These are phyloP conservation scores for Neopipo cinnamomea DNA, from an alignment of 2,113 vertebrate genomes.

Conservation along the genomic window DNA sequence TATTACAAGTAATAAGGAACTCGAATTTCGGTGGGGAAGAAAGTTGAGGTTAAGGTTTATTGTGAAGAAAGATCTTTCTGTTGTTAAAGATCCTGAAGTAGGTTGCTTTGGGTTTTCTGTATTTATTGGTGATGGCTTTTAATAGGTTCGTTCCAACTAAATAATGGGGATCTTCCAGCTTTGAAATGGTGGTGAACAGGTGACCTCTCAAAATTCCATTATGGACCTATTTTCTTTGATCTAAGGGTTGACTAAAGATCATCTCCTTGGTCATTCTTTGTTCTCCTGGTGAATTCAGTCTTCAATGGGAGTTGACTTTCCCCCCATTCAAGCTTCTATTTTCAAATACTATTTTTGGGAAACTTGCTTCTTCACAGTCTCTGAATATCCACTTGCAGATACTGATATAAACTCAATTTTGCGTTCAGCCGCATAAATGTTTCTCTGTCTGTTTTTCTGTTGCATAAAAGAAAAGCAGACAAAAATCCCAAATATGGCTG, in stretches of 20 bases:
- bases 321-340: not conserved
- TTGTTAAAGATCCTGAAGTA: not conserved
- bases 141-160: not conserved
- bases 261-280: not conserved
- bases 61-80: not conserved
- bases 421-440: not conserved
- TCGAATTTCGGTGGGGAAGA: not conserved
- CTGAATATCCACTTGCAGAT: not conserved
- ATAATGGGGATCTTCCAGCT: not conserved
- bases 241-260: not conserved
- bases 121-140: not conserved
- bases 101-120: not conserved
- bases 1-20: not conserved
- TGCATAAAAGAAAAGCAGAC: not conserved
- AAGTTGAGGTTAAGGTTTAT: not conserved
- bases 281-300: not conserved
- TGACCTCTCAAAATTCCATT: not conserved
- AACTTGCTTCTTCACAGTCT: not conserved
- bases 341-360: not conserved
- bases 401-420: not conserved
- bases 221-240: not conserved
- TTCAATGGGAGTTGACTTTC: not conserved
- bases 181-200: not conserved
- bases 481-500: not conserved
- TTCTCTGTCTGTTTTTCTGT: not conserved